These are phyloP conservation scores for Cathartes aura DNA, from an alignment of 2,113 vertebrate species.

Conservation along the genomic window DNA sequence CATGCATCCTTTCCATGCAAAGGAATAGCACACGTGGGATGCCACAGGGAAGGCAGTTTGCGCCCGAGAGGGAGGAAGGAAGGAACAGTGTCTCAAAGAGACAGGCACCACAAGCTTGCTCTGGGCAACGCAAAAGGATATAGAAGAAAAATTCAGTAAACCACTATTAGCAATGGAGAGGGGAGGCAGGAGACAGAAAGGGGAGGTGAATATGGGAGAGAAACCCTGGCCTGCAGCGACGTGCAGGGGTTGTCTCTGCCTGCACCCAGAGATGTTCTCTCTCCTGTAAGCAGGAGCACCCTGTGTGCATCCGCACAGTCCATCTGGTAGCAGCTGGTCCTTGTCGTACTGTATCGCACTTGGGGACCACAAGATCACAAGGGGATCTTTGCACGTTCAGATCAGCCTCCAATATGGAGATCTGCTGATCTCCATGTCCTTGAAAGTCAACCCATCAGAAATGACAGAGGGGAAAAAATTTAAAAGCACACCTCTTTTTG, in stretches of 20 bases:
- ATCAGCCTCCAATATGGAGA: neutral
- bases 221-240: fast-evolving
- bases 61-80: neutral
- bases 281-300: neutral
- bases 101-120: neutral
- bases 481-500: neutral
- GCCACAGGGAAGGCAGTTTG: neutral
- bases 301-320: neutral
- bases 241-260: neutral
- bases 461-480: neutral
- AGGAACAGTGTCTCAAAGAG: neutral
- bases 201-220: neutral
- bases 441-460: neutral
- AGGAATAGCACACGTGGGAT: neutral
- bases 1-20: fast-evolving
- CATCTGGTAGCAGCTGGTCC: neutral
- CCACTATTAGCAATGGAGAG: fast-evolving
- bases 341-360: fast-evolving
- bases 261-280: neutral
- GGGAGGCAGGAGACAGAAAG: neutral
- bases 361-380: neutral
- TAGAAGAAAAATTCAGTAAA: neutral
- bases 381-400: neutral
- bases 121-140: too few relatives aligned
- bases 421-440: neutral